A percentile compares a stretch with the other conserved stretches of the same genome.
These are phyloP conservation scores for Cervus canadensis DNA, from an alignment of 2,113 vertebrate species.

Conservation along the genomic window DNA sequence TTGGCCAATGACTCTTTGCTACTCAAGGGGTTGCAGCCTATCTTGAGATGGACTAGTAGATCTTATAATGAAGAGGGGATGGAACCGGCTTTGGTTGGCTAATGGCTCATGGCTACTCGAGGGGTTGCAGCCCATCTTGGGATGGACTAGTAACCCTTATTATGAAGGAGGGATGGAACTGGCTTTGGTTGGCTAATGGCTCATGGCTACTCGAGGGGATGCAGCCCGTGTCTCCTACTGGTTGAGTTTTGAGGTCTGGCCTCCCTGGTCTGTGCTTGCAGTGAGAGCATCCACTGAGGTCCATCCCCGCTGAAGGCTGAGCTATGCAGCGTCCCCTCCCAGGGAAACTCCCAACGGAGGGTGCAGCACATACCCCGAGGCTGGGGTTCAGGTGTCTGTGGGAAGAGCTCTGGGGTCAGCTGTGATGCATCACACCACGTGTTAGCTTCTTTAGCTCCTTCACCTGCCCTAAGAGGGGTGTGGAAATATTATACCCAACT, in stretches of 20 bases:
- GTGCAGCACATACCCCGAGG: background rate
- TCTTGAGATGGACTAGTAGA: background rate
- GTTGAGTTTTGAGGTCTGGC: background rate
- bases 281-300: background rate
- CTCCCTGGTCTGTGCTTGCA: background rate
- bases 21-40: background rate
- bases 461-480: fast-evolving
- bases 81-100: background rate
- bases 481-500: background rate
- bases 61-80: background rate
- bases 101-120: background rate
- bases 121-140: background rate
- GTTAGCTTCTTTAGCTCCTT: background rate
- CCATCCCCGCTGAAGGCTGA: background rate
- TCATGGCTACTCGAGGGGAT: background rate
- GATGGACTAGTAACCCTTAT: background rate
- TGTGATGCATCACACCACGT: fast-evolving
- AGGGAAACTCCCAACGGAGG: background rate
- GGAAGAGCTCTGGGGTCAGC: background rate
- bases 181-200: background rate
- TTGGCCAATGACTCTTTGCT: background rate
- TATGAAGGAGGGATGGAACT: background rate
- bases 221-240: background rate
- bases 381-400: background rate
- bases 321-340: background rate